phyloP scores from a whole-genome alignment of 37 sponge, comb jelly and placozoan genomes.

The Tethya wilhelma region DNA sequence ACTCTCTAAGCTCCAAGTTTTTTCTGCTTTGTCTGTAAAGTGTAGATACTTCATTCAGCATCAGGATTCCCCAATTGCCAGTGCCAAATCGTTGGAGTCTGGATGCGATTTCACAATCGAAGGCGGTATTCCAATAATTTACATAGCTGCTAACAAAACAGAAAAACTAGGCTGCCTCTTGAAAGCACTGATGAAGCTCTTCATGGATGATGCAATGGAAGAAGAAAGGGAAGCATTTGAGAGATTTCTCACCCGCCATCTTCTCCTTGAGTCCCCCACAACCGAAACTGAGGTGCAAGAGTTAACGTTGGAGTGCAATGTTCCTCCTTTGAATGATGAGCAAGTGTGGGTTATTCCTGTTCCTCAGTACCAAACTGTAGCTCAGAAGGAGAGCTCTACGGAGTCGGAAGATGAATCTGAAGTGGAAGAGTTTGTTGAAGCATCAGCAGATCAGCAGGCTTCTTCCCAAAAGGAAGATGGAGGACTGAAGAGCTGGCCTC shows the following conservation, averaged over 20 bases:
- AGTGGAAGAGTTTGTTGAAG: background rate
- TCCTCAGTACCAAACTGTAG: background rate
- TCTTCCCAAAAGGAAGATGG: background rate
- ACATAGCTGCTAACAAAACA: slow-evolving; percentile 11
- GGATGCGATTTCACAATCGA: slow-evolving; percentile 9
- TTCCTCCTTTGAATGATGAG: slow-evolving; percentile 6
- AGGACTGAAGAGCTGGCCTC: slow-evolving; percentile 49
- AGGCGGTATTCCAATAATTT: slow-evolving; percentile 14
- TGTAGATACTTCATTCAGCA: slow-evolving; percentile 26
- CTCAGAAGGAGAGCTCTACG: background rate
- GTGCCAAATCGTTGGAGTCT: background rate
- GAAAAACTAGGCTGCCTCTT: slow-evolving; percentile 10
- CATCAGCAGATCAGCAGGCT: background rate
- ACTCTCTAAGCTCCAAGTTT: slow-evolving; percentile 12
- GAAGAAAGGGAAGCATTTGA: slow-evolving; percentile 1
- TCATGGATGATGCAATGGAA: background rate
- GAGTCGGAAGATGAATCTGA: slow-evolving; percentile 9
- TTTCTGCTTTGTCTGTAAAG: slow-evolving; percentile 15
- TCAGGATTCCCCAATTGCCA: background rate
- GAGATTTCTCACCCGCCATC: background rate
- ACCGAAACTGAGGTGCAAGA: slow-evolving; percentile 13
- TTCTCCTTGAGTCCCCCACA: slow-evolving; percentile 20
- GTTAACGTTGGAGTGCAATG: background rate
- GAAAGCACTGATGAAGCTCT: slow-evolving; percentile 18
- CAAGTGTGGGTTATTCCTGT: slow-evolving; percentile 11